Evolutionary conservation across 1,140 invertebrate genomes (phyloP), one percentile per base, ranked within the genome.

Genomic region (Micrasema minimum): DNA sequence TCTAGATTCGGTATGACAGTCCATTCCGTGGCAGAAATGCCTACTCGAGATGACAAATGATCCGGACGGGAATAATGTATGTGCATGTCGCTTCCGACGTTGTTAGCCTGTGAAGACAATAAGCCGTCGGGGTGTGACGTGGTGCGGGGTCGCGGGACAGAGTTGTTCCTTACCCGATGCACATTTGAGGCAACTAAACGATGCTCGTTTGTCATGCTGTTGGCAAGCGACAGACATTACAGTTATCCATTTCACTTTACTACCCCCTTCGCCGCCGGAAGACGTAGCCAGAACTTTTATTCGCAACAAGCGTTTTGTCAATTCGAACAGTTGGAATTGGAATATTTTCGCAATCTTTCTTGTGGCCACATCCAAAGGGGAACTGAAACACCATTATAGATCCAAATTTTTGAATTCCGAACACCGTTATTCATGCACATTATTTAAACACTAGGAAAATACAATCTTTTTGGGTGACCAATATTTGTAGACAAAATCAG

Each of bases 1-100:
- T 75, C 73, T 71, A 71, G 73, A 75, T 75, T 71, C 66, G 69
- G 71, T 57, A 69, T 71, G 69, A 75, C 66, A 69, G 50, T 67
- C 50, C 16, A 9, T 51, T 14, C 45, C 18, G 71, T 62, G 50
- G 61, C 37, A 43, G 41, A 48, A 68, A 74, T 71, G 72, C 64
- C 68, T 71, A 67, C 72, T n/a, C 22, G 31, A 35, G 51, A 72
- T 75, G 74, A 75, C 70, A 75, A 75, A 75, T 69, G 74, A 72
- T 70, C 64, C 74, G 50, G 45, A 48, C 66, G 37, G 41, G 69
- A 59, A 65, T 69, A 72, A 67, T 75, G 70, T 72, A 69, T 70
- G 66, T 61, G 70, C 46, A 70, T 69, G 43, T 50, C 41, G 65
- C 64, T 50, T 45, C n/a, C 59, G 69, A 71, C 26, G 46, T 61